Percentiles rank a stretch among this genome's conserved stretches.
Conservation (phyloP, 2,113 vertebrate genomes). For the Eurystomus gularis region DNA sequence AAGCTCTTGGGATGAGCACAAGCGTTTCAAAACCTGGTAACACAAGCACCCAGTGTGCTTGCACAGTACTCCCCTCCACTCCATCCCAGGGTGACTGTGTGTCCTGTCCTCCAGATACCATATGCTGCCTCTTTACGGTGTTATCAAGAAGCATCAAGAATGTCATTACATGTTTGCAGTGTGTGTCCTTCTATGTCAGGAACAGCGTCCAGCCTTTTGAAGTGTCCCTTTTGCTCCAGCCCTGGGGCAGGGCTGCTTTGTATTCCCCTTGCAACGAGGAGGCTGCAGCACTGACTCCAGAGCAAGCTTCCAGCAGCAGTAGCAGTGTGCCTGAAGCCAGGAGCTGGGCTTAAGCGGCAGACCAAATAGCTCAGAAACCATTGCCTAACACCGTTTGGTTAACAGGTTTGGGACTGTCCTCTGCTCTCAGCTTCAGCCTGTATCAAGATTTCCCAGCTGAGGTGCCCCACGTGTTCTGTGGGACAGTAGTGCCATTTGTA, state of each 20-base stretch:
- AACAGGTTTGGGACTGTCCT: background rate
- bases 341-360: background rate
- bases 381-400: background rate
- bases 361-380: background rate
- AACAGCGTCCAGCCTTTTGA: background rate
- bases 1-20: background rate
- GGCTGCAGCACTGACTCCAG: background rate
- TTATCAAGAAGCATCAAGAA: background rate
- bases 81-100: background rate
- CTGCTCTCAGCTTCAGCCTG: background rate
- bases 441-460: rapidly evolving
- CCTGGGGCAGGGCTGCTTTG: background rate
- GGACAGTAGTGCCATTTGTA: background rate
- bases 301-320: background rate
- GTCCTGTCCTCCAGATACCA: background rate
- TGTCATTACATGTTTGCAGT: background rate
- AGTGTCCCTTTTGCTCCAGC: background rate
- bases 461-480: background rate
- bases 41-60: background rate
- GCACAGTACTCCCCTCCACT: background rate
- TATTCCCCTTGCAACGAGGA: background rate
- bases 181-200: background rate
- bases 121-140: background rate
- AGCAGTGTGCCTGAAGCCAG: background rate
- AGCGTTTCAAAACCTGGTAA: background rate